Evolutionary conservation across 2,888 invertebrate genomes (phyloP).

Genomic region (Agrypnus murinus): DNA sequence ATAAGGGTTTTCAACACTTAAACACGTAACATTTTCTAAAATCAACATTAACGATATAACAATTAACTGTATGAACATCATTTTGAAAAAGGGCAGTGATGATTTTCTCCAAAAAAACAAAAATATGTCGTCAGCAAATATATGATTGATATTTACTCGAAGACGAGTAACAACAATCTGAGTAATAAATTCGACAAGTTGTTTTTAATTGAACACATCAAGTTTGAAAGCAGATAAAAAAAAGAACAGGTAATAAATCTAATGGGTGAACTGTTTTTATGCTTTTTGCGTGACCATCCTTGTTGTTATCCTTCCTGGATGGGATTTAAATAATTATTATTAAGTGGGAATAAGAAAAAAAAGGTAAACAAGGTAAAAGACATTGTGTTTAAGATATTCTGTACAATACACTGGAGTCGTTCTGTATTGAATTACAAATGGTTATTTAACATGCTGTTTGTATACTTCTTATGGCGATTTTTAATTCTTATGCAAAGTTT

Average conservation of each 20-base stretch:
- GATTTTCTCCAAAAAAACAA: background rate
- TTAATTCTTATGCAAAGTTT: slow-evolving; percentile 4
- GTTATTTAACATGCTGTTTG: background rate
- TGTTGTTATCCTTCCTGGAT: slow-evolving; percentile 34
- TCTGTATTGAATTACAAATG: slow-evolving; percentile 11
- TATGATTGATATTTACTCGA: background rate
- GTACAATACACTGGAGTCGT: slow-evolving; percentile 11
- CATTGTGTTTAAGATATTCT: slow-evolving; percentile 29
- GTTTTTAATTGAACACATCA: slow-evolving; percentile 6
- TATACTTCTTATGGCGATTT: no score
- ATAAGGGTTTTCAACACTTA: slow-evolving; percentile 37
- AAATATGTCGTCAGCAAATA: no score
- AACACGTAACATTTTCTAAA: background rate
- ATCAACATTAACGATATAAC: background rate
- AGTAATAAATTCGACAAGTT: slow-evolving; percentile 18
- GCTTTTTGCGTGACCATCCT: slow-evolving; percentile 39
- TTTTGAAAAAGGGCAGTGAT: slow-evolving; percentile 28
- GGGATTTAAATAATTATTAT: slow-evolving; percentile 5
- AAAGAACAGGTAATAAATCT: slow-evolving; percentile 6
- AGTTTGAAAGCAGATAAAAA: slow-evolving; percentile 2
- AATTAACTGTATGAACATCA: background rate
- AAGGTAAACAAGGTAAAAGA: slow-evolving; percentile 38
- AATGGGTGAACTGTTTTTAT: slow-evolving; percentile 33
- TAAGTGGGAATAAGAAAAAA: slow-evolving; percentile 12
- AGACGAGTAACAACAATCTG: slow-evolving; percentile 25